Evolutionary conservation across 2,888 invertebrate genomes (phyloP), one percentile per base, ranked within the genome.

Genomic region (Adelphocoris suturalis): DNA sequence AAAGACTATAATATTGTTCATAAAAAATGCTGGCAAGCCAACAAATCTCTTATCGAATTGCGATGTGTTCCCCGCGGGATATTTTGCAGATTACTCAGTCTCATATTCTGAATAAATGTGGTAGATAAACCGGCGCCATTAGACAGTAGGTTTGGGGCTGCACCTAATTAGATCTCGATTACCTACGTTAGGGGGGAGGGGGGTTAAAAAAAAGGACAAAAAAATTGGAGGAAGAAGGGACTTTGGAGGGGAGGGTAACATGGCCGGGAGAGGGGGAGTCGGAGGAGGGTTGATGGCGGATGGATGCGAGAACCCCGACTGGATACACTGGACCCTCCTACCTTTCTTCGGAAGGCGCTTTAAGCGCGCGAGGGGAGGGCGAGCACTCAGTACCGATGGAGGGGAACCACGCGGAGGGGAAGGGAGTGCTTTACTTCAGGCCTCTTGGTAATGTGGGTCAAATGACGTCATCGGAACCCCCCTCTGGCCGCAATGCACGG

Each of bases 391-490:
- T 23, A 23, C 19, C 23, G 68, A 23, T 14, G 27, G 27, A 23
- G 52, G 52, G 82, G 82, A 46, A 46, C 3, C 4, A 11, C 2
- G 2, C 12, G 19, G 52, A 9, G 2, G 5, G 52, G 82, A 9
- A 23, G 82, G 82, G 82, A 52, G 82, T 9, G 52, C 80, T 80
- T 37, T 80, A 82, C 82, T 82, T 82, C 5, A 48, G 52, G 52
- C 82, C 82, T 82, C 47, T 82, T 82, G 82, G 82, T 82, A 82
- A 82, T 82, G 82, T 82, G 52, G 82, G 82, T 82, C 82, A 82
- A 82, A 82, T 47, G 82, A 82, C 82, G 82, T 82, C 82, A 82
- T 48, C 27, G 52, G 82, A 52, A 27, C 14, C 19, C 52, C n/a
- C 52, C 48, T 23, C 82, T 82, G 52, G 81, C 82, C 52, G 82